Conservation (phyloP, 2,888 invertebrate genomes). For the Acanthosepion lycidas region DNA sequence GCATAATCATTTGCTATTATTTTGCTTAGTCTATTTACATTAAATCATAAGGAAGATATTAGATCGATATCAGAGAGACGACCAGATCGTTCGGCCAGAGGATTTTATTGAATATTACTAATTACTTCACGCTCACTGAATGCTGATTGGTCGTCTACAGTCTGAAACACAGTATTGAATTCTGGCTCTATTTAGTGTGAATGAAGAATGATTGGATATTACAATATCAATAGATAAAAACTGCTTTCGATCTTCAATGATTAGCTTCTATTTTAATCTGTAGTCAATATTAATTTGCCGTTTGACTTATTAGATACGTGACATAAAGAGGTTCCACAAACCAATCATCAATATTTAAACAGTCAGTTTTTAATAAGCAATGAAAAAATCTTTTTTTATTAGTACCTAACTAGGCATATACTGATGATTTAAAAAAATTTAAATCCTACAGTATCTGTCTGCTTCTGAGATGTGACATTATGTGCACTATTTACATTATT, state of each 20-base stretch:
- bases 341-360: too few relatives aligned
- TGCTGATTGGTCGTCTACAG: background rate
- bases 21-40: background rate
- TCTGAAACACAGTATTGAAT: background rate
- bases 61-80: background rate
- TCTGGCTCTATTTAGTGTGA: background rate
- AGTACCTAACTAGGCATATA: too few relatives aligned
- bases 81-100: background rate
- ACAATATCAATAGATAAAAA: background rate
- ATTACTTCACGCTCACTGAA: background rate
- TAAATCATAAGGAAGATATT: background rate
- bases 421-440: too few relatives aligned
- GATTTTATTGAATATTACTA: conserved; percentile 18
- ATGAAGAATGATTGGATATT: background rate
- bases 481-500: too few relatives aligned
- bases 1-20: background rate
- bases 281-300: too few relatives aligned
- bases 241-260: background rate
- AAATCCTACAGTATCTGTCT: too few relatives aligned
- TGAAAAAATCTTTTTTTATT: too few relatives aligned
- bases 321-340: too few relatives aligned
- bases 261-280: too few relatives aligned
- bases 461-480: too few relatives aligned
- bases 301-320: too few relatives aligned
- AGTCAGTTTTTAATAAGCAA: too few relatives aligned